A percentile compares a stretch with the other conserved stretches of the same genome.
These are phyloP conservation scores for Archegozetes longisetosus DNA, from an alignment of 1,140 invertebrate genomes.

Conservation along the genomic window DNA sequence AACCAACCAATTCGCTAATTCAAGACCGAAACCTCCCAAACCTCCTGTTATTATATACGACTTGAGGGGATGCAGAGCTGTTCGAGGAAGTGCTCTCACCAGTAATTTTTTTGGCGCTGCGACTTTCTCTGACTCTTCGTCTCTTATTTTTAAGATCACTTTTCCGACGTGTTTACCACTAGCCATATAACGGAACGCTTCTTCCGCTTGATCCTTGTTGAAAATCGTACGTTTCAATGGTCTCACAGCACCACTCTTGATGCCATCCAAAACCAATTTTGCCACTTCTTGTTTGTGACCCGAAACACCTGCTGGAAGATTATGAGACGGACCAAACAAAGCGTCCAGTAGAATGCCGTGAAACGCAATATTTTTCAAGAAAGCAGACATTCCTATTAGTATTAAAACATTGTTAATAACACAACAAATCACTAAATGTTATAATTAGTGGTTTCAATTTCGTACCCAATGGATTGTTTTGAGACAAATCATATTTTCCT, in stretches of 20 bases:
- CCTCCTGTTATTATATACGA: conserved; percentile 73
- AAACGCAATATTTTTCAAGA: conserved; percentile 88
- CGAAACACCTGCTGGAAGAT: conserved; percentile 25
- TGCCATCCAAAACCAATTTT: conserved; percentile 58
- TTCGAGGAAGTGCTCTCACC: conserved; percentile 46
- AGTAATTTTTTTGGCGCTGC: conserved; percentile 18
- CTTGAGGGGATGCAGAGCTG: conserved; percentile 71
- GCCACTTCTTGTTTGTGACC: conserved; percentile 28
- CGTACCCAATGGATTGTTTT: conserved; percentile 78
- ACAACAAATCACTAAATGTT: conserved; percentile 35
- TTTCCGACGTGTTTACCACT: conserved; percentile 93
- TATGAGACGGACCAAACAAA: conserved; percentile 53
- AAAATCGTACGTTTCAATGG: conserved; percentile 69
- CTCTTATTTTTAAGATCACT: conserved; percentile 42
- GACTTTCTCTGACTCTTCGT: conserved; percentile 25
- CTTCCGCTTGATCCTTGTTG: conserved; percentile 65
- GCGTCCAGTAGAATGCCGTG: conserved; percentile 89
- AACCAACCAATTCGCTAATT: conserved; percentile 77
- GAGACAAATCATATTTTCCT: conserved; percentile 87
- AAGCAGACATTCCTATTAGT: conserved; percentile 77
- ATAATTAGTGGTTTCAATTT: conserved; percentile 26
- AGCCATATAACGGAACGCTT: conserved; percentile 87
- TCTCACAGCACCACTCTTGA: conserved; percentile 61
- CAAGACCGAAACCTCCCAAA: conserved; percentile 84
- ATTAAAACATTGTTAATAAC: too few species aligned